These are phyloP conservation scores for Acrocephalus kingi DNA, from an alignment of 2,113 vertebrate species.

Conservation along the genomic window DNA sequence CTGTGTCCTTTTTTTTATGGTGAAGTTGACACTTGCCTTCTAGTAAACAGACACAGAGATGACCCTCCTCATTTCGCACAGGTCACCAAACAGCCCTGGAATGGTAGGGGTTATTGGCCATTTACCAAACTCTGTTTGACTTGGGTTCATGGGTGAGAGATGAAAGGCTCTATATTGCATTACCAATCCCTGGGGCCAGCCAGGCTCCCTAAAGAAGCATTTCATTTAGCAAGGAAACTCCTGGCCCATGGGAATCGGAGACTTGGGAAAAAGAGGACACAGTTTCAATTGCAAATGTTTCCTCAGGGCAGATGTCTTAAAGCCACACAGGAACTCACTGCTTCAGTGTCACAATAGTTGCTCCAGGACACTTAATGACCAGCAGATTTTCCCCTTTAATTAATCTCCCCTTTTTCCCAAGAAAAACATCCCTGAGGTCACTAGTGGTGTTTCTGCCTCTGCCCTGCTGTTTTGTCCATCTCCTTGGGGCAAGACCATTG, in stretches of 20 bases:
- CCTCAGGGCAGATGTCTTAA: conserved; percentile 34
- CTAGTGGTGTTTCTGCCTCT: background rate
- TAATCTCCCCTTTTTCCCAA: background rate
- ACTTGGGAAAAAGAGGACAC: conserved; percentile 3
- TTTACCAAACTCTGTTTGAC: conserved; percentile 62
- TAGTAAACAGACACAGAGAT: conserved; percentile 50
- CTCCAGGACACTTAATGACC: background rate
- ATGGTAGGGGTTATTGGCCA: conserved; percentile 46
- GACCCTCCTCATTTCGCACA: conserved; percentile 52
- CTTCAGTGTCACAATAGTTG: background rate
- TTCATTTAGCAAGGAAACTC: conserved; percentile 18
- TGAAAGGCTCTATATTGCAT: conserved; percentile 43
- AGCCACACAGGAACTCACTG: background rate
- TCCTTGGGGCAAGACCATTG: background rate
- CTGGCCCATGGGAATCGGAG: background rate
- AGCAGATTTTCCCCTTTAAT: background rate
- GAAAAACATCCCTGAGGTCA: background rate
- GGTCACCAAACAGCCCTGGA: conserved; percentile 45
- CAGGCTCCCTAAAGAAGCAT: background rate
- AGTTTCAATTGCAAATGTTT: background rate
- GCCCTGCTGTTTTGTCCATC: background rate
- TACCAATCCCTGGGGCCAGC: conserved; percentile 12
- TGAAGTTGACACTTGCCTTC: conserved; percentile 45
- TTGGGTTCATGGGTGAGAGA: conserved; percentile 57
- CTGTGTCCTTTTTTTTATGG: conserved; percentile 27